A percentile compares a stretch with the other conserved stretches of the same genome.
Conservation (phyloP, 1,140 invertebrate species). For the Cylas formicarius region DNA sequence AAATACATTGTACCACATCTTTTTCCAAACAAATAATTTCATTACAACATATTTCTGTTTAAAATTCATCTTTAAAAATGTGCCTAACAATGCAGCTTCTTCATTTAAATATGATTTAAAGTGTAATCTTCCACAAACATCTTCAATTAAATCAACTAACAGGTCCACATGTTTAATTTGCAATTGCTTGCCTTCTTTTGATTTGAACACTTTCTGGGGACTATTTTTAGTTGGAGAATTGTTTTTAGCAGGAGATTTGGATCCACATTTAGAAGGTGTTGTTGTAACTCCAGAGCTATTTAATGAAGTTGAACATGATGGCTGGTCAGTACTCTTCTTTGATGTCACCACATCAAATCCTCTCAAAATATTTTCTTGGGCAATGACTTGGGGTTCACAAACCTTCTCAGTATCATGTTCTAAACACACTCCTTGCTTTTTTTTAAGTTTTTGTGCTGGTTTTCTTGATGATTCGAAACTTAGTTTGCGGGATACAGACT, state of each 20-base stretch:
- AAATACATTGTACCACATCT: conserved; percentile 15
- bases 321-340: too few species aligned
- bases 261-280: neutral
- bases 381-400: too few species aligned
- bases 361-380: too few species aligned
- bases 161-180: conserved; percentile 6
- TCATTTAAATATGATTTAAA: conserved; percentile 2
- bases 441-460: too few species aligned
- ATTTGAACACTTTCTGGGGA: conserved; percentile 2
- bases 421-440: too few species aligned
- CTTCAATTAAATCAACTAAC: conserved; percentile 3
- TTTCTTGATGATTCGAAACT: too few species aligned
- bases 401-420: too few species aligned
- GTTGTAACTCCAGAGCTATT: too few species aligned
- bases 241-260: neutral
- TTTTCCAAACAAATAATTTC: conserved; percentile 16
- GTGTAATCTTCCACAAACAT: neutral
- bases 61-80: conserved; percentile 5
- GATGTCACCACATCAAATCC: too few species aligned
- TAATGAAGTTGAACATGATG: too few species aligned
- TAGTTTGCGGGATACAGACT: too few species aligned
- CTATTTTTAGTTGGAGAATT: conserved; percentile 4
- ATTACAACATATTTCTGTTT: conserved; percentile 13
- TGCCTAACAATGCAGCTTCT: conserved; percentile 2
- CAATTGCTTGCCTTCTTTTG: conserved; percentile 10